These are phyloP conservation scores for Planococcus citri DNA, from an alignment of 1,140 invertebrate species.

Conservation along the genomic window DNA sequence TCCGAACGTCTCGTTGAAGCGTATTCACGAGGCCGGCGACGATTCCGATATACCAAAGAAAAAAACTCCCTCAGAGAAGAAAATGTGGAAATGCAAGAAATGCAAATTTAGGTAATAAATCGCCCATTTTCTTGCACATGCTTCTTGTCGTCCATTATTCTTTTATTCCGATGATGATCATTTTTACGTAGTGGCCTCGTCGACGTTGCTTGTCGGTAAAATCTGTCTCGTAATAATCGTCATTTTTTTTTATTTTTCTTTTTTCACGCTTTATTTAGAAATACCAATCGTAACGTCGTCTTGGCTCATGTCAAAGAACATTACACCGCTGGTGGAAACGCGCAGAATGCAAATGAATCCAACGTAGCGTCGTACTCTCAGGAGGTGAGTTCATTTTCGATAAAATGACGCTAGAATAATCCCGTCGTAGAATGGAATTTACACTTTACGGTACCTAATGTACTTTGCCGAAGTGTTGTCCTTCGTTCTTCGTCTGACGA, in stretches of 20 bases:
- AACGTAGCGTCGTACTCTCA: not conserved
- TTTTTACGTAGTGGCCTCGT: too few species aligned
- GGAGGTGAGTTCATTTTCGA: not conserved
- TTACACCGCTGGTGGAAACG: slow-evolving; percentile 32
- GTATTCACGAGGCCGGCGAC: not conserved
- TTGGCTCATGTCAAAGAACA: slow-evolving; percentile 52
- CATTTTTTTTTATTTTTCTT: not conserved
- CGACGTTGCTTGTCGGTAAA: too few species aligned
- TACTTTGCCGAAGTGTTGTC: too few species aligned
- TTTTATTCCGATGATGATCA: not conserved
- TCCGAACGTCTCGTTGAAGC: not conserved
- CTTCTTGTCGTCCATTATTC: not conserved
- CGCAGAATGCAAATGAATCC: not conserved
- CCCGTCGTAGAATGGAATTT: too few species aligned
- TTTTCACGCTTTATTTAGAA: not conserved
- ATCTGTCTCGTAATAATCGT: not conserved
- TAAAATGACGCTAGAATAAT: too few species aligned
- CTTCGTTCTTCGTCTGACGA: too few species aligned
- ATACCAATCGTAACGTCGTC: slow-evolving; percentile 44
- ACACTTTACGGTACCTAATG: too few species aligned
- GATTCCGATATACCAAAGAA: slow-evolving; percentile 29
- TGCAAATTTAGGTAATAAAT: slow-evolving; percentile 63
- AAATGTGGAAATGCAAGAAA: slow-evolving; percentile 68
- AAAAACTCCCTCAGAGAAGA: slow-evolving; percentile 33
- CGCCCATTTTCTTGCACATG: not conserved